Evolutionary conservation across 2,888 invertebrate species (phyloP).

Genomic region (Synanthedon formicaeformis): DNA sequence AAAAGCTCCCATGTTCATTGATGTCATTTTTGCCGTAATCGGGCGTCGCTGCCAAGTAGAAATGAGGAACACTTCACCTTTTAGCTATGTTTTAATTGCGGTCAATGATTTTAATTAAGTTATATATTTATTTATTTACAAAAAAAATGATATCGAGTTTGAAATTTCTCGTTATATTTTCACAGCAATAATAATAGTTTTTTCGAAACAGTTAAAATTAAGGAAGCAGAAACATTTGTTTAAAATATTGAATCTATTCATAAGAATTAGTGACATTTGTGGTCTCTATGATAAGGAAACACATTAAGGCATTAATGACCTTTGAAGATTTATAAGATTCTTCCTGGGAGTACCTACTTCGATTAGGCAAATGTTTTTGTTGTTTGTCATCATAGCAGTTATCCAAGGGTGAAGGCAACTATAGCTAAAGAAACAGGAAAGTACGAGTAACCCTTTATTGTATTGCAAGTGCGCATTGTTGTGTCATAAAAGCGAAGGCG

Average conservation of each 20-base stretch:
- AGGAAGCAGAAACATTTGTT: too few species aligned
- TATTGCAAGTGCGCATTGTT: constrained; percentile 55
- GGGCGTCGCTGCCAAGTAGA: constrained; percentile 28
- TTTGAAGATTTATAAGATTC: too few species aligned
- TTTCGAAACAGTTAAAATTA: too few species aligned
- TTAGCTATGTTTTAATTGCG: background rate
- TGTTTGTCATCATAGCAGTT: background rate
- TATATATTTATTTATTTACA: background rate
- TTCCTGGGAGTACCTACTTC: too few species aligned
- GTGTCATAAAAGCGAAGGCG: constrained; percentile 48
- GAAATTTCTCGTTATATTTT: too few species aligned
- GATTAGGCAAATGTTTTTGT: background rate
- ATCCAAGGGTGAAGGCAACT: constrained; percentile 21
- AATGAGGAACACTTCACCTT: constrained; percentile 17
- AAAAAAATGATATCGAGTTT: too few species aligned
- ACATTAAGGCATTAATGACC: too few species aligned
- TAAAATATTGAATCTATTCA: too few species aligned
- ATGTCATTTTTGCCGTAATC: constrained; percentile 50
- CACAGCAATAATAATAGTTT: too few species aligned
- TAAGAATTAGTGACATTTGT: too few species aligned
- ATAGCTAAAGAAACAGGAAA: constrained; percentile 24
- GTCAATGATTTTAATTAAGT: background rate
- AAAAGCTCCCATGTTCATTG: constrained; percentile 50
- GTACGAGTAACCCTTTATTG: constrained; percentile 42
- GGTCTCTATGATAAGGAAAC: too few species aligned